A percentile compares a stretch with the other conserved stretches of the same genome.
phyloP scores from a whole-genome alignment of 2,888 invertebrate species.

The Ormyrus rosae region DNA sequence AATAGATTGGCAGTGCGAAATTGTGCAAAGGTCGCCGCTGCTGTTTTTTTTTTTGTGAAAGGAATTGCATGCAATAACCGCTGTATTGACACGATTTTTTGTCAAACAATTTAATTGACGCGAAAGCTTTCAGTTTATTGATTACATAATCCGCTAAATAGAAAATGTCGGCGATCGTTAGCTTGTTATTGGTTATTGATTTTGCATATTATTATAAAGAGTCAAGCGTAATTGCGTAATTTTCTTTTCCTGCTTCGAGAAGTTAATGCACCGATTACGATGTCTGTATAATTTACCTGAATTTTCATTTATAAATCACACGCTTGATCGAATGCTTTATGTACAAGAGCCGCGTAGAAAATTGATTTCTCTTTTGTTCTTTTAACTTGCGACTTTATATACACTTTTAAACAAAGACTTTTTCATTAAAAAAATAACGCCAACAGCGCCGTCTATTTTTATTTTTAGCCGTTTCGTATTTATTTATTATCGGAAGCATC shows the following conservation, averaged over 20 bases:
- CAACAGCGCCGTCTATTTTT: too few relatives aligned
- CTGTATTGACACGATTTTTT: conserved; percentile 22
- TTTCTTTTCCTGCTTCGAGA: conserved; percentile 1
- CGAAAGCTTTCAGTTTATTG: neutral
- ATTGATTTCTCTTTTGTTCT: too few relatives aligned
- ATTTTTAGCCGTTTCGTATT: too few relatives aligned
- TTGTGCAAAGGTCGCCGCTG: conserved; percentile 37
- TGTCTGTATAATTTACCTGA: too few relatives aligned
- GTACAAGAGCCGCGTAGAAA: too few relatives aligned
- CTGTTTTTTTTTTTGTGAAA: conserved; percentile 15
- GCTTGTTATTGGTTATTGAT: neutral
- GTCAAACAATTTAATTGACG: conserved; percentile 4
- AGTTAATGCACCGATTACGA: too few relatives aligned
- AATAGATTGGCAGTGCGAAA: conserved; percentile 30
- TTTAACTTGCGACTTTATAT: too few relatives aligned
- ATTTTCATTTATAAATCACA: too few relatives aligned
- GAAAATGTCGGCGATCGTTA: neutral
- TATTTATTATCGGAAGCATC: too few relatives aligned
- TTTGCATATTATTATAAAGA: neutral
- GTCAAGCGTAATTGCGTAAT: neutral
- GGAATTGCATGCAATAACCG: conserved; percentile 2
- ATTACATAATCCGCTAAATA: conserved; percentile 11
- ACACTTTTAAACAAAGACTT: too few relatives aligned
- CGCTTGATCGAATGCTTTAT: too few relatives aligned
- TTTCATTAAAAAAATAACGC: too few relatives aligned